A percentile compares a stretch with the other conserved stretches of the same genome.
These are phyloP conservation scores for Asteroscopus sphinx DNA, from an alignment of 2,888 invertebrate species.

Conservation along the genomic window DNA sequence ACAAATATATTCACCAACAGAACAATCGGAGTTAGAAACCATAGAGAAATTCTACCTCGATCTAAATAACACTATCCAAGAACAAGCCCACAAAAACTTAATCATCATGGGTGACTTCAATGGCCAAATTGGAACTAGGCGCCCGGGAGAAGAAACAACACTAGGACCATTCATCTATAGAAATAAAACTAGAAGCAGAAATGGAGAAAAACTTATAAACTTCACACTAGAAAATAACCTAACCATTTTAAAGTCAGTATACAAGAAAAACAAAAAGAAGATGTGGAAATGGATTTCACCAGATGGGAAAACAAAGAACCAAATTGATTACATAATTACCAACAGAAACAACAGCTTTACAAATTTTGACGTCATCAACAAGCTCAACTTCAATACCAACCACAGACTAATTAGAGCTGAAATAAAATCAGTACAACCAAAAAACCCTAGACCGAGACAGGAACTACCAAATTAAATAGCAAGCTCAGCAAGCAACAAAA, in stretches of 20 bases:
- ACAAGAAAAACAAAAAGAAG: conserved; percentile 12
- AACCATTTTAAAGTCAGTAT: conserved; percentile 21
- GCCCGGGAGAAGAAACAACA: conserved; percentile 37
- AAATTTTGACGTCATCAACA: too few species aligned
- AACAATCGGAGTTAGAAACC: conserved; percentile 36
- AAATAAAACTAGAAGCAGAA: conserved; percentile 48
- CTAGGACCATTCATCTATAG: conserved; percentile 30
- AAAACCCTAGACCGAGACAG: too few species aligned
- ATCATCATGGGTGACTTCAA: too few species aligned
- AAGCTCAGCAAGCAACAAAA: too few species aligned
- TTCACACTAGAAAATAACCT: conserved; percentile 43
- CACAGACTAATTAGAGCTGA: too few species aligned
- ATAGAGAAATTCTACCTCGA: conserved; percentile 46
- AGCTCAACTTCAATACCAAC: too few species aligned
- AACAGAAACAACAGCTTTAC: too few species aligned
- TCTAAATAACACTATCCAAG: conserved; percentile 43
- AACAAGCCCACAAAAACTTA: too few species aligned
- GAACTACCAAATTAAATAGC: too few species aligned
- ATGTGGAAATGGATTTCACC: conserved; percentile 41
- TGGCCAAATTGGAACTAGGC: conserved; percentile 38
- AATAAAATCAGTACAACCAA: too few species aligned
- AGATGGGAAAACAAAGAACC: too few species aligned
- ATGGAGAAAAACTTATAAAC: conserved; percentile 44
- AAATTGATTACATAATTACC: too few species aligned
- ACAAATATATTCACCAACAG: conserved; percentile 55